Evolutionary conservation across 2,888 invertebrate species (phyloP).

Genomic region (Lithophane ornitopus): DNA sequence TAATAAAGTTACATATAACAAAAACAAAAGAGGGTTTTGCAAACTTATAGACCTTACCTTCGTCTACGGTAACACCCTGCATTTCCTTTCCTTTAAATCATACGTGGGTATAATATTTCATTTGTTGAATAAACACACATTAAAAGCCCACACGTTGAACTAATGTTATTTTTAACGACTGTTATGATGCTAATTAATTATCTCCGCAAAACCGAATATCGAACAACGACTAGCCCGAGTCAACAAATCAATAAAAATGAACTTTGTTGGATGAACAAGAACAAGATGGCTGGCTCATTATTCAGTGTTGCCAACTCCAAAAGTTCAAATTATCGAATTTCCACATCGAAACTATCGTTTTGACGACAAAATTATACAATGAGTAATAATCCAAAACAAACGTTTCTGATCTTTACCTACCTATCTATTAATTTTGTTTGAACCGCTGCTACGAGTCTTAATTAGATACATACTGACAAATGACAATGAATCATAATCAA

Average conservation of each 20-base stretch:
- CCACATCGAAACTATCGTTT: no score
- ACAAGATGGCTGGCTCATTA: constrained; percentile 2
- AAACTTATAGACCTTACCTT: constrained; percentile 29
- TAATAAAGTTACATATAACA: neutral
- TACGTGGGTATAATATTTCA: constrained; percentile 12
- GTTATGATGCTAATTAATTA: neutral
- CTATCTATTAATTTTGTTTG: neutral
- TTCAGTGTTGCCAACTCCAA: neutral
- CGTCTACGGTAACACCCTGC: constrained; percentile 33
- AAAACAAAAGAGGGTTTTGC: constrained; percentile 31
- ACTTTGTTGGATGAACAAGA: neutral
- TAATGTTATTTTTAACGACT: neutral
- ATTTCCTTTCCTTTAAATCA: constrained; percentile 47
- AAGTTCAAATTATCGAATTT: no score
- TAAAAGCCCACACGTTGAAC: neutral
- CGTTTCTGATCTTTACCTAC: neutral
- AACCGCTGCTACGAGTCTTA: no score
- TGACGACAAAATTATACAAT: no score
- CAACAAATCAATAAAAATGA: neutral
- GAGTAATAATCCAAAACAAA: neutral
- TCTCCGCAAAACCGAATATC: neutral
- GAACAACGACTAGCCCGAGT: neutral
- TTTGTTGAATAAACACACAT: neutral
- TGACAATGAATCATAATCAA: no score
- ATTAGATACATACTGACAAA: no score